Base-by-base conservation (phyloP, 2,797 vertebrate genomes). In the Diplodus sargus region DNA sequence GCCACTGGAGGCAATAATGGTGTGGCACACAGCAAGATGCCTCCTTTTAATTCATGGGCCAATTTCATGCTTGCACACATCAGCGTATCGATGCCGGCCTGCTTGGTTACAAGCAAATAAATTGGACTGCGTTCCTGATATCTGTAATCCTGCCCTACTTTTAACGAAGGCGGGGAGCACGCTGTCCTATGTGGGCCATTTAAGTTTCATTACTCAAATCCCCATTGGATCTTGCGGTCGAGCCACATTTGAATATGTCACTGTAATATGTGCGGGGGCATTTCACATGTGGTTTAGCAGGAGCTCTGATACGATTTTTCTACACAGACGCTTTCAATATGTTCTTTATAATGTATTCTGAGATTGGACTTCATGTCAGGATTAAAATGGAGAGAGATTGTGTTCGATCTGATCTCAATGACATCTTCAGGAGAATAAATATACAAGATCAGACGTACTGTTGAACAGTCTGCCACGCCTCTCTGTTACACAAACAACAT, bases 21-120 rank as follows among this genome's bases (percentile, higher is more conserved):
- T 8, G 13, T 1, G 47, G 78, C 70, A 20, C 25, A 9, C 52
- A 22, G 68, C 61, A 42, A 79, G 47, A 28, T 70, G 85, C 66
- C 73, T 63, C 68, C 75, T 87, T 84, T 89, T 88, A 89, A 91
- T 91, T 89, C 88, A 89, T 18, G 76, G 83, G 57, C 88, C 89
- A 86, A 90, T 92, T 90, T 92, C 91, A 89, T 74, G 86, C 76
- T 78, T 23, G 67, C 74, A 72, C 79, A 83, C 71, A 70, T 78
- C 62, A 75, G 81, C 59, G 15, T 83, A 85, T 88, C 54, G 66
- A 79, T 60, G 81, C 34, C 0, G 61, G 58, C 20, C 72, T 25
- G 63, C 82, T 82, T 66, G 11, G 43, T 79, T 79, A 82, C 74
- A 47, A 73, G 76, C 67, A 73, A 85, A 90, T 75, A 90, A 86